These are phyloP conservation scores for Addax nasomaculatus DNA, from an alignment of 2,113 vertebrate genomes.

Conservation along the genomic window DNA sequence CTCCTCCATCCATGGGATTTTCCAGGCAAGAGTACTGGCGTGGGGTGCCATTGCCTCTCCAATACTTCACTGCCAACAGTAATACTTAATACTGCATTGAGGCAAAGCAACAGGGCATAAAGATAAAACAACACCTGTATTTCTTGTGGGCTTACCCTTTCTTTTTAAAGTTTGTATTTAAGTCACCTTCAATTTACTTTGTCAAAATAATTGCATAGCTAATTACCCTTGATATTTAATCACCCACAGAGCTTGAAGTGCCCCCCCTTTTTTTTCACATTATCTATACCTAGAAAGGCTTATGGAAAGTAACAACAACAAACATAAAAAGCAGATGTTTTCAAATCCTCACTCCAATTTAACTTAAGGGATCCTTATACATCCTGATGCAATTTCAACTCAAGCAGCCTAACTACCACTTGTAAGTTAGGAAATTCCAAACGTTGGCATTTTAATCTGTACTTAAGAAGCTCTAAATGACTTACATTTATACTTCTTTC, in stretches of 20 bases:
- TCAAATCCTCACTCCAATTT: not conserved
- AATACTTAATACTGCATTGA: slow-evolving; percentile 22
- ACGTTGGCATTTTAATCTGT: slow-evolving; percentile 13
- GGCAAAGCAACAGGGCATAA: slow-evolving; percentile 12
- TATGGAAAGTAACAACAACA: not conserved
- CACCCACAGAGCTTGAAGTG: not conserved
- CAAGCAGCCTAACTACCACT: not conserved
- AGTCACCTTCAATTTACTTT: slow-evolving; percentile 23
- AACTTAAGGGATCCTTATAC: not conserved
- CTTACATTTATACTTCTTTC: slow-evolving; percentile 18
- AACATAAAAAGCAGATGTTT: not conserved
- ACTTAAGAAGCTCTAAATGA: slow-evolving; percentile 38
- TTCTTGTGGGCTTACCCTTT: not conserved
- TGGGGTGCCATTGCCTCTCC: no score
- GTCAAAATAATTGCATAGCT: slow-evolving; percentile 10
- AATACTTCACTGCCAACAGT: slow-evolving; percentile 3
- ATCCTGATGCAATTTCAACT: not conserved
- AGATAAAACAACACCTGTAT: slow-evolving; percentile 19
- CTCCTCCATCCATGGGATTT: no score
- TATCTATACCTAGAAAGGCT: not conserved
- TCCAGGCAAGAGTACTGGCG: no score
- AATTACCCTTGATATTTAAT: slow-evolving; percentile 14
- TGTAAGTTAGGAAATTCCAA: slow-evolving; percentile 16
- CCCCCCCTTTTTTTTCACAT: not conserved
- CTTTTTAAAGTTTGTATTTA: not conserved